A percentile compares a stretch with the other conserved stretches of the same genome.
phyloP scores from a whole-genome alignment of 2,797 vertebrate genomes.

The Zalophus californianus region DNA sequence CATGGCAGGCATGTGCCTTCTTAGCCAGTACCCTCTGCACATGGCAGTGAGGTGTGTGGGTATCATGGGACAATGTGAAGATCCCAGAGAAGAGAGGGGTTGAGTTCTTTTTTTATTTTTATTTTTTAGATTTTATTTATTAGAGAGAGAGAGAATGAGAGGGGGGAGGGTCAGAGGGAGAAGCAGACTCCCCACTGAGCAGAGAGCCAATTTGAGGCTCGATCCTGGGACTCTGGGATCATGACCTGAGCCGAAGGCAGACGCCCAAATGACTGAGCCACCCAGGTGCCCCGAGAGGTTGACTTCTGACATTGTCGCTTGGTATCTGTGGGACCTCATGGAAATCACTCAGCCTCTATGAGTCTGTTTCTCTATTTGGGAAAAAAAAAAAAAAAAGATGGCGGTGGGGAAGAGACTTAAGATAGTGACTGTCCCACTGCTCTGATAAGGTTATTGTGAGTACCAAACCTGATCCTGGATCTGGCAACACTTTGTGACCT shows the following conservation, averaged over 20 bases:
- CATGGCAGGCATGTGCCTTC: rapidly evolving
- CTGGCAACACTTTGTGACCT: background rate
- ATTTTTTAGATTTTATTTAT: too few species aligned
- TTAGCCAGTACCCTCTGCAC: background rate
- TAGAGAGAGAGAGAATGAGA: too few species aligned
- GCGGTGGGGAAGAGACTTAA: background rate
- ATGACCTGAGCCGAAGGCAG: background rate
- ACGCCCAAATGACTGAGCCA: background rate
- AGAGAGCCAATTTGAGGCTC: background rate
- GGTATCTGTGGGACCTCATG: background rate
- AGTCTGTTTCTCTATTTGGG: background rate
- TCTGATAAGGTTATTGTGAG: background rate
- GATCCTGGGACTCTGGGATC: background rate
- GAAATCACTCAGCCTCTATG: background rate
- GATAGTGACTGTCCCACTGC: background rate
- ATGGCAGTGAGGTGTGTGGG: background rate
- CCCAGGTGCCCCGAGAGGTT: background rate
- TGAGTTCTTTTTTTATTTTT: background rate
- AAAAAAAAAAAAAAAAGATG: background rate
- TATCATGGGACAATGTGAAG: background rate
- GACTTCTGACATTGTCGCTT: background rate
- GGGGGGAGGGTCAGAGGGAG: too few species aligned
- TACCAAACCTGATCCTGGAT: background rate
- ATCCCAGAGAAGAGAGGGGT: background rate
- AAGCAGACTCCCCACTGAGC: too few species aligned